Evolutionary conservation across 2,113 vertebrate species (phyloP).

Genomic region (Noctilio leporinus): DNA sequence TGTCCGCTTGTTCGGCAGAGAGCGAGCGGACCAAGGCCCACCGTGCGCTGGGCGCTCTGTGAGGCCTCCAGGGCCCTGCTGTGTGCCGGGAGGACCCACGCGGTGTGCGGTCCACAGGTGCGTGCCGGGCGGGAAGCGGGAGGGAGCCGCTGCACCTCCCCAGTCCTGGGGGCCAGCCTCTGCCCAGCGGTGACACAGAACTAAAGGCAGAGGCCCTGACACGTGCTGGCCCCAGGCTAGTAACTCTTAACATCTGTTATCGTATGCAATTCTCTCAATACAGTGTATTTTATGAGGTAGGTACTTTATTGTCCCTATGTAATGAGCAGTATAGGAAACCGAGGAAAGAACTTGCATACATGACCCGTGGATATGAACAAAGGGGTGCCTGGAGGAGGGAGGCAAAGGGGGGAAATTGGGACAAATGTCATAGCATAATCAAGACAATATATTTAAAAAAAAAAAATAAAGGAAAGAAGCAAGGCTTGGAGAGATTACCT

Average conservation of each 20-base stretch:
- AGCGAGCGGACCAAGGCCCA: rapidly evolving
- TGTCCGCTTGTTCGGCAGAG: not conserved
- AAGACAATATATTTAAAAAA: too few species aligned
- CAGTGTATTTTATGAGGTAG: not conserved
- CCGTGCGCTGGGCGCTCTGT: not conserved
- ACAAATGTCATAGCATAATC: too few species aligned
- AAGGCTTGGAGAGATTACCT: not conserved
- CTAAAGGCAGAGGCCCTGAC: not conserved
- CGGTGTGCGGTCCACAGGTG: not conserved
- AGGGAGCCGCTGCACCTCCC: not conserved
- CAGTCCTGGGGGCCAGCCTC: not conserved
- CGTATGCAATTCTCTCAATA: not conserved
- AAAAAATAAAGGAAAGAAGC: not conserved
- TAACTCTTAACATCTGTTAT: too few species aligned
- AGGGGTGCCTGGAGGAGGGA: too few species aligned
- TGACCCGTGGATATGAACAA: too few species aligned
- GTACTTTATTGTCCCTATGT: not conserved
- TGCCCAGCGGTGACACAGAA: not conserved
- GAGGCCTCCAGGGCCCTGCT: not conserved
- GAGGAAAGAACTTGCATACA: not conserved
- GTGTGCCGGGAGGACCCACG: rapidly evolving
- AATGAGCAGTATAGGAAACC: not conserved
- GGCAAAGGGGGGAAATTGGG: too few species aligned
- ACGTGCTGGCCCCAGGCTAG: too few species aligned
- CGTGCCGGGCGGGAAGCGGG: too few species aligned